These are phyloP conservation scores for Venusia cambrica DNA, from an alignment of 2,888 invertebrate genomes.

Conservation along the genomic window DNA sequence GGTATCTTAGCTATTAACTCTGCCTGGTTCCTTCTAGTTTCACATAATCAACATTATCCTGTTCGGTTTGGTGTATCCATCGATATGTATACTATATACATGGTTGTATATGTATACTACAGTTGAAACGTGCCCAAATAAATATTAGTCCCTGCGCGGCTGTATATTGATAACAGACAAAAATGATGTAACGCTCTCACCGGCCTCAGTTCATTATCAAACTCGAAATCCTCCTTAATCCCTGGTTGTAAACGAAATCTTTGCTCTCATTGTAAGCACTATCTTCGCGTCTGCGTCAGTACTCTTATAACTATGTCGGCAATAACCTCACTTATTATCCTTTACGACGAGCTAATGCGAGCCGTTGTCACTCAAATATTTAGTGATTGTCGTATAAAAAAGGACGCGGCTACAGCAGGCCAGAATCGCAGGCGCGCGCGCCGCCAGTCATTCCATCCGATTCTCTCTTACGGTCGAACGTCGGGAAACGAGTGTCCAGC, in stretches of 20 bases:
- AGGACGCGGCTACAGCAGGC: slow-evolving; percentile 52
- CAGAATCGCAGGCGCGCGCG: slow-evolving; percentile 56
- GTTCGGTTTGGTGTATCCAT: too few species aligned
- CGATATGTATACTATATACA: too few species aligned
- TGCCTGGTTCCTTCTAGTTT: too few species aligned
- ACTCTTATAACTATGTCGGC: slow-evolving; percentile 55
- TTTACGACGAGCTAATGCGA: slow-evolving; percentile 72
- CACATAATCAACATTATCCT: too few species aligned
- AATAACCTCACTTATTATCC: slow-evolving; percentile 78
- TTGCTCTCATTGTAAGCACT: slow-evolving; percentile 60
- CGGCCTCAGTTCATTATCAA: slow-evolving; percentile 56
- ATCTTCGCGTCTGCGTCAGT: slow-evolving; percentile 57
- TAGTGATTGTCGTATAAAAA: slow-evolving; percentile 71
- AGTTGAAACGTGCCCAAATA: slow-evolving; percentile 11
- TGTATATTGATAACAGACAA: slow-evolving; percentile 40
- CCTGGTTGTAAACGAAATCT: slow-evolving; percentile 73
- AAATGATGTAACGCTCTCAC: slow-evolving; percentile 61
- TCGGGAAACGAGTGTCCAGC: slow-evolving; percentile 51
- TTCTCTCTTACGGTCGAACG: slow-evolving; percentile 63
- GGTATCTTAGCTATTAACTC: too few species aligned
- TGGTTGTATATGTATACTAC: too few species aligned
- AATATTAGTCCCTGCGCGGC: slow-evolving; percentile 15
- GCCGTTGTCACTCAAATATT: slow-evolving; percentile 71
- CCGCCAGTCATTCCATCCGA: slow-evolving; percentile 68
- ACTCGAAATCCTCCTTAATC: slow-evolving; percentile 69